A percentile compares a stretch with the other conserved stretches of the same genome.
phyloP scores from a whole-genome alignment of 1,140 invertebrate genomes.

The Conus betulinus region DNA sequence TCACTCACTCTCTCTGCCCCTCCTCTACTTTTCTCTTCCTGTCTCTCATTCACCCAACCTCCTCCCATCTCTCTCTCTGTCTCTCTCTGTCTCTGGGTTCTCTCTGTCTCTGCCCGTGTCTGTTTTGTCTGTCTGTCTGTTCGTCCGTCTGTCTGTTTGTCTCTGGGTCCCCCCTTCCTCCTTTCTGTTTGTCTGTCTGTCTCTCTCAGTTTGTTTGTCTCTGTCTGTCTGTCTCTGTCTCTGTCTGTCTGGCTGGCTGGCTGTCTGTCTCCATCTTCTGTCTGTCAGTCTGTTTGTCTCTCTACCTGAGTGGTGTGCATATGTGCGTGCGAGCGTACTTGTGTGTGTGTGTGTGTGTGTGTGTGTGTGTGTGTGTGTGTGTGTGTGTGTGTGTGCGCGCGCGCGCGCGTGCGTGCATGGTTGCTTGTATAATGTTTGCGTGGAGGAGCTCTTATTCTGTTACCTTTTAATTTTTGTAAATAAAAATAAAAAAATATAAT shows the following conservation, averaged over 20 bases:
- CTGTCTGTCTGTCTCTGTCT: neutral
- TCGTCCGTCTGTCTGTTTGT: neutral
- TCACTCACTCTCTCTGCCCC: neutral
- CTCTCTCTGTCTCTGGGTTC: neutral
- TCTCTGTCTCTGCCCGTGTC: neutral
- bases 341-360: neutral
- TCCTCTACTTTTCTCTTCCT: neutral
- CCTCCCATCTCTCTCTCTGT: neutral
- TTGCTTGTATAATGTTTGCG: neutral
- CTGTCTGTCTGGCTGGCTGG: conserved; percentile 13
- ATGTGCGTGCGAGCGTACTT: conserved; percentile 22
- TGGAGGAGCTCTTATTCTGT: neutral
- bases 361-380: neutral
- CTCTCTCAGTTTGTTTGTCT: neutral
- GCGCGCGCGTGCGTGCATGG: neutral
- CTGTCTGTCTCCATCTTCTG: neutral
- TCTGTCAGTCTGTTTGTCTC: neutral
- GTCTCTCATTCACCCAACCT: no score
- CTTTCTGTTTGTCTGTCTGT: neutral
- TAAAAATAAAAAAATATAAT: no score
- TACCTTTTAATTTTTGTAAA: no score
- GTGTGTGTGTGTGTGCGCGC: neutral
- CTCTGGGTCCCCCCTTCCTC: neutral
- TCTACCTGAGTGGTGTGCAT: neutral
- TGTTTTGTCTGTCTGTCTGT: neutral